Percentiles rank a stretch among this genome's conserved stretches.
Evolutionary conservation across 2,113 vertebrate species (phyloP).

Genomic region (Pipra filicauda): DNA sequence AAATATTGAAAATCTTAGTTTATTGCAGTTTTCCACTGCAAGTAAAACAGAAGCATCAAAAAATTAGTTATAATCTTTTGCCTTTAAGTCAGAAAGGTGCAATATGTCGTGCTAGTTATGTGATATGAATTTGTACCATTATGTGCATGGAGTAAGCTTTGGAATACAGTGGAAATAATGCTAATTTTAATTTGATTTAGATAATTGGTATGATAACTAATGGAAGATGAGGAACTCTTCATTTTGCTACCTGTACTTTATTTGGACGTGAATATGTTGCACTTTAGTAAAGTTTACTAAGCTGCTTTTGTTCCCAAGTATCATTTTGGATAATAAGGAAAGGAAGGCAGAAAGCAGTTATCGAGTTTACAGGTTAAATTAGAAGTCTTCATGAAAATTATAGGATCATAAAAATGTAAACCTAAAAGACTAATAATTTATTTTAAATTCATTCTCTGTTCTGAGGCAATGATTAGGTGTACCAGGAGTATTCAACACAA

Average conservation of each 20-base stretch:
- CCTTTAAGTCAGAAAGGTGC: background rate
- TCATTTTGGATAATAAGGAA: background rate
- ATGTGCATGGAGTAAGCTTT: background rate
- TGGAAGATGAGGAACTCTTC: background rate
- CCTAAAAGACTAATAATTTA: background rate
- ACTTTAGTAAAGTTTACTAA: background rate
- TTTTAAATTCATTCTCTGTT: background rate
- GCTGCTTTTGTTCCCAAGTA: background rate
- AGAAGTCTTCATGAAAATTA: background rate
- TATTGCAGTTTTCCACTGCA: background rate
- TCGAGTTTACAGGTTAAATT: background rate
- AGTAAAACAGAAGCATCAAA: background rate
- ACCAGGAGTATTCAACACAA: background rate
- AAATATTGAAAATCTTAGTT: background rate
- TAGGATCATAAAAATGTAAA: background rate
- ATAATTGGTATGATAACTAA: background rate
- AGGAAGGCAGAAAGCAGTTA: background rate
- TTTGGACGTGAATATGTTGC: background rate
- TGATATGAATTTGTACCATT: background rate
- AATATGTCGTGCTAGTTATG: background rate
- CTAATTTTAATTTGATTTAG: background rate
- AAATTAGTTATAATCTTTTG: background rate
- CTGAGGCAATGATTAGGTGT: background rate
- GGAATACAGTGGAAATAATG: background rate
- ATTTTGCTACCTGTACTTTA: background rate